These are phyloP conservation scores for Sebastes oblongus DNA, from an alignment of 2,797 vertebrate genomes.

Conservation along the genomic window DNA sequence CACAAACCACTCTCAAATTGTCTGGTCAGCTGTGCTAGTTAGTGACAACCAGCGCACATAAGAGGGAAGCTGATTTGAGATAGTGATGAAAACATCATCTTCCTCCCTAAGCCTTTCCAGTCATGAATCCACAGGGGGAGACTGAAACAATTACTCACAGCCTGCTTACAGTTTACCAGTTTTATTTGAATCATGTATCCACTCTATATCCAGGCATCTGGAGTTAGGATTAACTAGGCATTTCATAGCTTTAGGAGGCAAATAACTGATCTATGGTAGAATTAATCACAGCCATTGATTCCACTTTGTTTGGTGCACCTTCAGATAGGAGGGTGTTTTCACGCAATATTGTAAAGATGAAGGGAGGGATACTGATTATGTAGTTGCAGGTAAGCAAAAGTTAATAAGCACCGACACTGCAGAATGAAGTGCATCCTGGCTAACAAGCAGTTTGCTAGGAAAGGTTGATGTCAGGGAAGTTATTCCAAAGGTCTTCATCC, in stretches of 20 bases:
- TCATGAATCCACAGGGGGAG: background rate
- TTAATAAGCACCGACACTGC: background rate
- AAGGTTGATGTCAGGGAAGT: background rate
- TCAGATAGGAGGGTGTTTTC: background rate
- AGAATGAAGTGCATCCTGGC: background rate
- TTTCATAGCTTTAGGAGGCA: background rate
- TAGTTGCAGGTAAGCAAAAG: background rate
- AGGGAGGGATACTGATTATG: background rate
- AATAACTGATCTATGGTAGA: background rate
- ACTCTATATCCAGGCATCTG: background rate
- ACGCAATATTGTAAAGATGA: background rate
- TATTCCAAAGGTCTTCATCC: background rate
- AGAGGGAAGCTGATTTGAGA: background rate
- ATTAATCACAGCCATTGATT: background rate
- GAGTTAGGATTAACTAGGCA: background rate
- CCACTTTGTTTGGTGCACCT: background rate
- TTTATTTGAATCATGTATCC: background rate
- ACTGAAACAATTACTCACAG: background rate
- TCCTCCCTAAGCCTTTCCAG: background rate
- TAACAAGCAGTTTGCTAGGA: background rate
- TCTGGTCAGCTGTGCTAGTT: background rate
- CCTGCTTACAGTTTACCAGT: background rate
- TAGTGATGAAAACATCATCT: background rate
- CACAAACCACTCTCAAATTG: constrained; percentile 23
- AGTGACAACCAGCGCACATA: background rate